A percentile compares a stretch with the other conserved stretches of the same genome.
Evolutionary conservation across 2,797 vertebrate genomes (phyloP).

Genomic region (Sylvilagus floridanus): DNA sequence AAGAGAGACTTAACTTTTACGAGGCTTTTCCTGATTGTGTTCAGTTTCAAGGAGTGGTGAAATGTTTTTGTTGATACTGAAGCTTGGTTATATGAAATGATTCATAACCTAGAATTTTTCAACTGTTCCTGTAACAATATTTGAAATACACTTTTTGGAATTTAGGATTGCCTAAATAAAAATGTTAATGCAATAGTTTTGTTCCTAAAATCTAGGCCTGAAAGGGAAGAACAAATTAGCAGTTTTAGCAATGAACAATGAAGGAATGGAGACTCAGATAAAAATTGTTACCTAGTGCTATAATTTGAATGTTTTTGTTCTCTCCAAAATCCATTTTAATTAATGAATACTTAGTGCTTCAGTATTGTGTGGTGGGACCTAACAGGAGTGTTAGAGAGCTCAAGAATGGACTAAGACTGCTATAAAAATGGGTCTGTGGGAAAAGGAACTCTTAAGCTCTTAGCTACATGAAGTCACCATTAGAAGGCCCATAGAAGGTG

Average conservation of each 20-base stretch:
- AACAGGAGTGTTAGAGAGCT: background rate
- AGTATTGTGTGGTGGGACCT: background rate
- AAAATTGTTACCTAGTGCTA: background rate
- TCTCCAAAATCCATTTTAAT: background rate
- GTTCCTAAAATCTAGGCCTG: background rate
- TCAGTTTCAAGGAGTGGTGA: background rate
- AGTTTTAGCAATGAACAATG: background rate
- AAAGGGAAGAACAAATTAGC: background rate
- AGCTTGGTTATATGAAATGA: background rate
- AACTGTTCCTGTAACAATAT: slow-evolving; percentile 7
- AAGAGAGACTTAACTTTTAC: background rate
- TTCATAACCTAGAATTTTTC: background rate
- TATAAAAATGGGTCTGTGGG: background rate
- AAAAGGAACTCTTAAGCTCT: background rate
- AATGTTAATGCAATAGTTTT: background rate
- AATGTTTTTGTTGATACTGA: background rate
- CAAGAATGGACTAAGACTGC: background rate
- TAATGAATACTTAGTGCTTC: background rate
- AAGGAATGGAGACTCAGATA: background rate
- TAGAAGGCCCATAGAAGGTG: background rate
- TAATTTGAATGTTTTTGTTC: background rate
- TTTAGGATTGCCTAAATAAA: background rate
- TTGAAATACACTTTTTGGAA: slow-evolving; percentile 20
- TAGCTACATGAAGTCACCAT: background rate
- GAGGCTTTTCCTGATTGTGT: background rate